Evolutionary conservation across 2,797 vertebrate species (phyloP).

Genomic region (Gallinago stenura): DNA sequence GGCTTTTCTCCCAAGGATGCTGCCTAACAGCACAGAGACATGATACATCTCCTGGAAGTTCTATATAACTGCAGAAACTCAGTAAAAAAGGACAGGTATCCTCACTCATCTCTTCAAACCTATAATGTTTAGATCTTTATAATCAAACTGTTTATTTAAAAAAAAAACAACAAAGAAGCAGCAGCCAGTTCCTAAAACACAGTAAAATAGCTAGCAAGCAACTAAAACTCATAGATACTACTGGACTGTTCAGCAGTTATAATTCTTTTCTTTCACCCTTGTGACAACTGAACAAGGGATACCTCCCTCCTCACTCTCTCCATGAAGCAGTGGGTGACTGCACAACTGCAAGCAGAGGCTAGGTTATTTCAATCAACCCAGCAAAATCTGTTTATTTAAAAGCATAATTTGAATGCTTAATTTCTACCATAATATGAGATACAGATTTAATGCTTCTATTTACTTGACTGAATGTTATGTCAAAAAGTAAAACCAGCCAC

Average conservation of each 20-base stretch:
- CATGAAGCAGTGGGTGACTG: accelerated
- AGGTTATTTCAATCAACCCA: not conserved
- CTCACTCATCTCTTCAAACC: not conserved
- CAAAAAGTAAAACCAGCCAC: not conserved
- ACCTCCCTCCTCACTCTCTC: not conserved
- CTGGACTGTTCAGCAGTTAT: not conserved
- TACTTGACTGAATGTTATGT: not conserved
- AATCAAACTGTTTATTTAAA: not conserved
- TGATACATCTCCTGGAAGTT: not conserved
- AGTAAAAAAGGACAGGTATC: not conserved
- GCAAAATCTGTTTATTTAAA: not conserved
- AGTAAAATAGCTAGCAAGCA: not conserved
- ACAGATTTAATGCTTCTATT: not conserved
- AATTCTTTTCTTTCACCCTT: not conserved
- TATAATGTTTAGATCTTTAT: not conserved
- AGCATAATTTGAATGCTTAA: not conserved
- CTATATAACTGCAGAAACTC: not conserved
- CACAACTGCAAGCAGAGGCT: not conserved
- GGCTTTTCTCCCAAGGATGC: not conserved
- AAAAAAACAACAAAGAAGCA: not conserved
- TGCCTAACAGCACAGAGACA: not conserved
- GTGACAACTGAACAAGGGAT: not conserved
- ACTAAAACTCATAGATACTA: not conserved
- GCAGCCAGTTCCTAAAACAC: not conserved
- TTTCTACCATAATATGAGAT: not conserved